phyloP scores from a whole-genome alignment of 1,140 invertebrate genomes.

The Saccostrea echinata region DNA sequence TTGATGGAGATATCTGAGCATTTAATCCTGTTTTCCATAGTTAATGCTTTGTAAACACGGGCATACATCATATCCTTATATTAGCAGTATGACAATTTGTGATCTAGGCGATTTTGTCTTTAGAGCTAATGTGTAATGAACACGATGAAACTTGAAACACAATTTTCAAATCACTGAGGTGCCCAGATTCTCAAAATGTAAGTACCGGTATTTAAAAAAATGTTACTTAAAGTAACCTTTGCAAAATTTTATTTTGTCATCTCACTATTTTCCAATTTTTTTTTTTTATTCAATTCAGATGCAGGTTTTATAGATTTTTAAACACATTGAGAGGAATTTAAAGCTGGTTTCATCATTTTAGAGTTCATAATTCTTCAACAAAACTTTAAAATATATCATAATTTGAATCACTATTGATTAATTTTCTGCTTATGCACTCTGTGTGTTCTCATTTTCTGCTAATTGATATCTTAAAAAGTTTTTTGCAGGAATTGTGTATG shows the following conservation, averaged over 20 bases:
- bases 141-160: not conserved
- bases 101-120: not conserved
- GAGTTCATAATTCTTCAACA: too few species aligned
- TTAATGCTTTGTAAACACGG: conserved; percentile 21
- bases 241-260: not conserved
- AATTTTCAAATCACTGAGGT: not conserved
- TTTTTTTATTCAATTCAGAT: too few species aligned
- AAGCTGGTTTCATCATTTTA: too few species aligned
- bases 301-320: too few species aligned
- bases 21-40: not conserved
- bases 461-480: too few species aligned
- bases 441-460: too few species aligned
- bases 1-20: not conserved
- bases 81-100: not conserved
- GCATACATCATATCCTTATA: not conserved
- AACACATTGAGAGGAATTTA: too few species aligned
- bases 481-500: too few species aligned
- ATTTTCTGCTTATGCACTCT: too few species aligned
- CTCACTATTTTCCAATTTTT: too few species aligned
- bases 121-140: not conserved
- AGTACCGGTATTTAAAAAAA: not conserved
- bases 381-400: too few species aligned
- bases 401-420: too few species aligned
- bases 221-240: not conserved
- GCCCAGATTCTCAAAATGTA: not conserved